Evolutionary conservation across 2,113 vertebrate species (phyloP).

Genomic region (Paradoxurus hermaphroditus): DNA sequence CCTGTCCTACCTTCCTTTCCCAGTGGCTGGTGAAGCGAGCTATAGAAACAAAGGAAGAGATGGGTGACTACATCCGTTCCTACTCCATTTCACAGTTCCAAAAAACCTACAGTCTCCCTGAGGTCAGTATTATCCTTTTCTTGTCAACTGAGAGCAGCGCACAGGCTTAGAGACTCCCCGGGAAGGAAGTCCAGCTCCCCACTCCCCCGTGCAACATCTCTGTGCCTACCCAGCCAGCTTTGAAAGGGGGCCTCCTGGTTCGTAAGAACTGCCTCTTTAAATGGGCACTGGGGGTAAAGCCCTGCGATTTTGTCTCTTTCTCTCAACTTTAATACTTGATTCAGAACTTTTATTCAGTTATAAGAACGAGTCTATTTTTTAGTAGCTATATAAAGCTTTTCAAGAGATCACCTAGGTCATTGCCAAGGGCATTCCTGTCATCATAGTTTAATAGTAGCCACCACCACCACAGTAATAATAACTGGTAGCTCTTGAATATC

Average conservation of each 20-base stretch:
- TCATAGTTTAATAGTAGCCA: background rate
- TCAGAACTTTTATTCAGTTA: background rate
- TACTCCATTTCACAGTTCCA: slow-evolving; percentile 97
- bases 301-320: background rate
- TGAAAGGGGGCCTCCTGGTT: background rate
- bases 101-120: slow-evolving; percentile 92
- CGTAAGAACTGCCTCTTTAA: background rate
- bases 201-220: rapidly evolving
- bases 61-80: slow-evolving; percentile 95
- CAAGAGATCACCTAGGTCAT: background rate
- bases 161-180: background rate
- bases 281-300: background rate
- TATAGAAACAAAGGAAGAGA: slow-evolving; percentile 97
- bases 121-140: slow-evolving; percentile 84
- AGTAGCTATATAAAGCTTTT: background rate
- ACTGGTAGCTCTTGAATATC: background rate
- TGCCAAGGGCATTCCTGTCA: background rate
- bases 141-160: background rate
- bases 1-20: background rate
- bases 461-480: background rate
- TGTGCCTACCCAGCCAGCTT: background rate
- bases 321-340: background rate
- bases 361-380: background rate
- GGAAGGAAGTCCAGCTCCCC: background rate
- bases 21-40: slow-evolving; percentile 98